Percentiles rank a stretch among this genome's conserved stretches.
Evolutionary conservation across 2,113 vertebrate genomes (phyloP).

Genomic region (Turdus rufiventris): DNA sequence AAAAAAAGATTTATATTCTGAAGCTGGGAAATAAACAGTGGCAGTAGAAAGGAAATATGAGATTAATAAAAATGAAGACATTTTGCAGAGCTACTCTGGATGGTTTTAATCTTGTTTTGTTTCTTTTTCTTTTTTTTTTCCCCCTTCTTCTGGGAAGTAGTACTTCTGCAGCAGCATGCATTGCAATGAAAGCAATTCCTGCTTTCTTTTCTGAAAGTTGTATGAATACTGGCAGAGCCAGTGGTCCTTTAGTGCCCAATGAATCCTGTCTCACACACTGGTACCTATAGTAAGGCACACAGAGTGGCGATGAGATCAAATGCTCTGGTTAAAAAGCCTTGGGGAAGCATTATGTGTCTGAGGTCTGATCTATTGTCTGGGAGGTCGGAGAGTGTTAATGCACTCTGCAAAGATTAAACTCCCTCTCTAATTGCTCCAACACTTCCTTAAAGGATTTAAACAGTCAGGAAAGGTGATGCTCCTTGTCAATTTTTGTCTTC

Average conservation of each 20-base stretch:
- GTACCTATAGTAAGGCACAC: conserved; percentile 25
- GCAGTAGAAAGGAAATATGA: conserved; percentile 1
- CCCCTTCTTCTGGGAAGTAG: background rate
- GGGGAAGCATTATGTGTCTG: conserved; percentile 77
- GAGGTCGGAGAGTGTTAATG: conserved; percentile 92
- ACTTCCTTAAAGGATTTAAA: conserved; percentile 80
- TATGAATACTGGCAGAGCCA: background rate
- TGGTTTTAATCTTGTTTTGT: background rate
- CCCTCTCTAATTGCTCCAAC: conserved; percentile 81
- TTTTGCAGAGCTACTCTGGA: conserved; percentile 33
- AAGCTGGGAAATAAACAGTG: conserved; percentile 33
- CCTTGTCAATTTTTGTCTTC: conserved; percentile 82
- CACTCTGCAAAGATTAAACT: conserved; percentile 91
- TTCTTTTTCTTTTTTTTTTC: background rate
- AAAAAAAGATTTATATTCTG: background rate
- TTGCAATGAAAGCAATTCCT: background rate
- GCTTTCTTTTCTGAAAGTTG: background rate
- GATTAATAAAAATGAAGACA: conserved; percentile 23
- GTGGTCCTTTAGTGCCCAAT: background rate
- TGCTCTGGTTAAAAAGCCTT: conserved; percentile 69
- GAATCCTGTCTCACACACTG: conserved; percentile 9
- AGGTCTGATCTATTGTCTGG: conserved; percentile 91
- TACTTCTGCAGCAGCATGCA: background rate
- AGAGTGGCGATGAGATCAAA: conserved; percentile 67
- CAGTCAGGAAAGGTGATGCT: conserved; percentile 76